Evolutionary conservation across 2,797 vertebrate genomes (phyloP).

Genomic region (Myotis daubentonii): DNA sequence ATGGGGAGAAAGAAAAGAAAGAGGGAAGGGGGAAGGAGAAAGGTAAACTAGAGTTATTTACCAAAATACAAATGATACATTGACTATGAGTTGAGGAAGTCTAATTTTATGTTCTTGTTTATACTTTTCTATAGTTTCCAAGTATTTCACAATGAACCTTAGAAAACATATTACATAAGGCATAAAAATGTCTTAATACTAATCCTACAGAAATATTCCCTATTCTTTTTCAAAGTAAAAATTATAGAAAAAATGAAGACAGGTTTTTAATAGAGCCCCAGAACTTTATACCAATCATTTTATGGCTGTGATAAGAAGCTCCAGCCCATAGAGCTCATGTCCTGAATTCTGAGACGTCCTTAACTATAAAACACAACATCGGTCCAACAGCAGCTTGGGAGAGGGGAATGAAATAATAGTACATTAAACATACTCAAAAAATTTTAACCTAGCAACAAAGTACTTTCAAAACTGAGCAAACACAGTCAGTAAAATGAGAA

Average conservation of each 20-base stretch:
- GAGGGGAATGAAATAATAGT: not conserved
- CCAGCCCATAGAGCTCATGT: rapidly evolving
- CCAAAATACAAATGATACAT: not conserved
- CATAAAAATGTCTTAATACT: not conserved
- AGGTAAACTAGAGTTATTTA: not conserved
- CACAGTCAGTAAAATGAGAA: not conserved
- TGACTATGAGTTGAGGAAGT: not conserved
- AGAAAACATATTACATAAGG: not conserved
- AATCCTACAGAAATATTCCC: not conserved
- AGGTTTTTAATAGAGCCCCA: not conserved
- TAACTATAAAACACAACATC: not conserved
- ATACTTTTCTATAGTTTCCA: not conserved
- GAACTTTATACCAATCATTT: not conserved
- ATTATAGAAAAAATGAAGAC: not conserved
- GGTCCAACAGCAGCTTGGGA: not conserved
- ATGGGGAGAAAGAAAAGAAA: not conserved
- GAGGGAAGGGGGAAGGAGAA: not conserved
- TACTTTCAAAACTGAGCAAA: not conserved
- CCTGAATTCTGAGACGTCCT: not conserved
- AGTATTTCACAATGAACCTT: not conserved
- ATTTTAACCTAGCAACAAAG: not conserved
- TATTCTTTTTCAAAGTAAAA: not conserved
- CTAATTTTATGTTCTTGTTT: not conserved
- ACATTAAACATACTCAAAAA: not conserved
- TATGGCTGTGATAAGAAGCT: not conserved